Conservation (phyloP, 2,888 invertebrate species). For the Morpho achilles region DNA sequence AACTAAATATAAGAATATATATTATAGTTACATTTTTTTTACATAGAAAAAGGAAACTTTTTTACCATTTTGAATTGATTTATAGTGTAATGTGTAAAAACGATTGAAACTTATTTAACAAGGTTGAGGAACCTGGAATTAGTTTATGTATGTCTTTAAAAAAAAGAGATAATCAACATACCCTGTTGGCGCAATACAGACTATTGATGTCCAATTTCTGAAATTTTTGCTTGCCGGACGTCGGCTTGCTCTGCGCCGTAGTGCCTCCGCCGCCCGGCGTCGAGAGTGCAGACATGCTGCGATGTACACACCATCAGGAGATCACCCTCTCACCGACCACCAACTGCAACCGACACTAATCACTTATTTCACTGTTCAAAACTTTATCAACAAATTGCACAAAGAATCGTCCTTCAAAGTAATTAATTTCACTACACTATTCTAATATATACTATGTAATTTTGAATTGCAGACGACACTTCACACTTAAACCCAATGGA, state of each 20-base stretch:
- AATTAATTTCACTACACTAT: slow-evolving; percentile 25
- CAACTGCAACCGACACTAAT: slow-evolving; percentile 62
- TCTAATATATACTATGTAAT: slow-evolving; percentile 9
- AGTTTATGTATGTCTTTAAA: no score
- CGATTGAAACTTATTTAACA: no score
- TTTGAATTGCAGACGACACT: slow-evolving; percentile 16
- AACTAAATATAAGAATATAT: no score
- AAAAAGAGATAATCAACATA: slow-evolving; percentile 55
- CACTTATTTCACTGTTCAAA: slow-evolving; percentile 34
- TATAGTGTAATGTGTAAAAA: no score
- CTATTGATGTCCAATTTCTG: slow-evolving; percentile 98
- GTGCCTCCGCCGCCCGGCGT: slow-evolving; percentile 85
- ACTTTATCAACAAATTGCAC: slow-evolving; percentile 29
- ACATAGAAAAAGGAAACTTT: no score
- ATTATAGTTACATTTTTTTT: no score
- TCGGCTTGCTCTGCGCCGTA: slow-evolving; percentile 79
- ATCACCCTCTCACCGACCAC: slow-evolving; percentile 73
- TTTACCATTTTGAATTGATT: no score
- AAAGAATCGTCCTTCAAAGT: slow-evolving; percentile 42
- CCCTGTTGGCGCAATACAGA: slow-evolving; percentile 93
- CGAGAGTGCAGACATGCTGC: slow-evolving; percentile 98
- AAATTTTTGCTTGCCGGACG: slow-evolving; percentile 94
- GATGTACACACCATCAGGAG: slow-evolving; percentile 92
- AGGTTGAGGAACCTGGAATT: no score
- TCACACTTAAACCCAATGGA: slow-evolving; percentile 28